Base-by-base conservation (phyloP, 1,140 invertebrate species). In the Aphelinus atriplicis region DNA sequence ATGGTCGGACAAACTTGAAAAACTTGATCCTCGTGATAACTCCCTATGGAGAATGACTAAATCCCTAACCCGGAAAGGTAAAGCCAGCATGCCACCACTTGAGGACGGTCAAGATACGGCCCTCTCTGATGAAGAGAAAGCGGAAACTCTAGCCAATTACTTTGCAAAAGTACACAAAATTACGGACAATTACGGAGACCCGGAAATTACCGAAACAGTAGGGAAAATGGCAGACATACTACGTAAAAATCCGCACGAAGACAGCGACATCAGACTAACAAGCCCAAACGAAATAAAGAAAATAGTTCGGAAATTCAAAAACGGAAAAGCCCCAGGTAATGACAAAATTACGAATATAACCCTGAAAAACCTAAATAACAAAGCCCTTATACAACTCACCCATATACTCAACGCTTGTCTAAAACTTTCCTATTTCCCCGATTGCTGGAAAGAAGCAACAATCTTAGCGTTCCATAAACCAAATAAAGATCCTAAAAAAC, bases 391-490 rank as follows among this genome's bases (percentile, higher is more conserved):
- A 0, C 80, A 82, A 70, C 51, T 85, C 9, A 80, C 71, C 1
- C 67, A 82, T 55, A 81, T 85, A 1, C 75, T 80, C 7, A 86
- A 86, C 63, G 77, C 71, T 7, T 75, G 75, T 9, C 46, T 86
- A 0, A 80, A 71, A 73, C 51, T 82, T 1, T 47, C 62, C 4
- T 81, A 87, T 58, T 87, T 86, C 65, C 81, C 84, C 0, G 2
- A n/a, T 0, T 1, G 6, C 1, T 87, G 84, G 84, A 88, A 88
- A 81, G 66, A 78, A 10, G 85, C 82, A 2, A 83, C 73, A 3
- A 75, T 87, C 5, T 79, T 87, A 7, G 75, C 82, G 1, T 83
- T 89, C 46, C 81, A 67, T 1, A 88, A 89, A 80, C 81, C 83
- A 1, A 80, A 81, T 4, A 88, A 89, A 81, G 64, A 81, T 48